These are phyloP conservation scores for Coenobita brevimanus DNA, from an alignment of 1,140 invertebrate genomes.

Conservation along the genomic window DNA sequence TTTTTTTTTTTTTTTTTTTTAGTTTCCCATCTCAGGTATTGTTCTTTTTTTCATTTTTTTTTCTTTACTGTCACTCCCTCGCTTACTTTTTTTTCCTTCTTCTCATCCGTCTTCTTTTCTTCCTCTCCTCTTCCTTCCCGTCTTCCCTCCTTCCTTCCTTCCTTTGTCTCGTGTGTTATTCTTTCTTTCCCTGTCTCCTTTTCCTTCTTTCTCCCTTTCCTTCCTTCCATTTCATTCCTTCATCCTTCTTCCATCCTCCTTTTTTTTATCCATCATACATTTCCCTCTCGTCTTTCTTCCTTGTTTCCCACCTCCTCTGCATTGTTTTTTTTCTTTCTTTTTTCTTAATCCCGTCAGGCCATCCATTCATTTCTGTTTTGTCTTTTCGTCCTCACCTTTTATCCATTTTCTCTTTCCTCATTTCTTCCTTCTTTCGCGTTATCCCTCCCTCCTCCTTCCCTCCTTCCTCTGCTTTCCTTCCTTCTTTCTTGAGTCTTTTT, in stretches of 20 bases:
- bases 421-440: background rate
- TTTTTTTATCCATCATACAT: no score
- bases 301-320: no score
- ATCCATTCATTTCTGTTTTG: background rate
- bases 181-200: background rate
- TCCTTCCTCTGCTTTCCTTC: background rate
- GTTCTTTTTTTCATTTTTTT: no score
- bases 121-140: slow-evolving; percentile 4
- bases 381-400: background rate
- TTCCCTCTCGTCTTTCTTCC: no score
- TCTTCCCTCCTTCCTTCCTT: slow-evolving; percentile 25
- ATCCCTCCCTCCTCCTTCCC: background rate
- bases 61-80: no score
- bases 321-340: background rate
- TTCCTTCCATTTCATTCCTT: slow-evolving; percentile 2
- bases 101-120: background rate
- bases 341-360: background rate
- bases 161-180: background rate
- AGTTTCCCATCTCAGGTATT: no score
- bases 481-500: background rate
- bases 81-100: no score
- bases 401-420: background rate
- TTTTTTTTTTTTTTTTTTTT: background rate
- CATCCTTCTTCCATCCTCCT: background rate
- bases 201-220: slow-evolving; percentile 4